Evolutionary conservation across 2,113 vertebrate species (phyloP).

Genomic region (Uria aalge): DNA sequence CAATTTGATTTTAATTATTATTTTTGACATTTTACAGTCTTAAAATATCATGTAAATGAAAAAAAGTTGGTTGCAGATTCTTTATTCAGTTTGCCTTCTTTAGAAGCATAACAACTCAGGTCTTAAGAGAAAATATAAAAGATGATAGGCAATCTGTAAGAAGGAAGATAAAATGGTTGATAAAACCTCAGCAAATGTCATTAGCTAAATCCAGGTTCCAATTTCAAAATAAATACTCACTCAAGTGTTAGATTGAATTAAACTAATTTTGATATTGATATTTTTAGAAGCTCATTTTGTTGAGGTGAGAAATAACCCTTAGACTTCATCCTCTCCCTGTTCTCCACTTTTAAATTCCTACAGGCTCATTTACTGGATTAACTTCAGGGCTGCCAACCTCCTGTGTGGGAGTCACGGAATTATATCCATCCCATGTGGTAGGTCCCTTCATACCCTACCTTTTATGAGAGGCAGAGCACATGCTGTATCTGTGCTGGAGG

Average conservation of each 20-base stretch:
- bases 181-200: neutral
- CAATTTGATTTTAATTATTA: neutral
- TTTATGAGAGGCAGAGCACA: neutral
- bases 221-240: neutral
- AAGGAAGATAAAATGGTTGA: neutral
- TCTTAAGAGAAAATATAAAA: neutral
- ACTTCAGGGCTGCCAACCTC: neutral
- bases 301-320: neutral
- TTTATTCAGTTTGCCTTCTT: neutral
- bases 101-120: neutral
- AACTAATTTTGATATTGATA: neutral
- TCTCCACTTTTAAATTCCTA: neutral
- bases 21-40: neutral
- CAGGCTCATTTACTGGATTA: neutral
- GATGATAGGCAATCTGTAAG: neutral
- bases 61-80: neutral
- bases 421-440: too few species aligned
- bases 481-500: rapidly evolving
- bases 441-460: neutral
- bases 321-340: neutral
- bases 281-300: neutral
- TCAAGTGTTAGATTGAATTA: neutral
- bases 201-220: neutral
- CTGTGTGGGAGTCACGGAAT: neutral
- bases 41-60: neutral